phyloP scores from a whole-genome alignment of 2,888 invertebrate species.

The Syritta pipiens region DNA sequence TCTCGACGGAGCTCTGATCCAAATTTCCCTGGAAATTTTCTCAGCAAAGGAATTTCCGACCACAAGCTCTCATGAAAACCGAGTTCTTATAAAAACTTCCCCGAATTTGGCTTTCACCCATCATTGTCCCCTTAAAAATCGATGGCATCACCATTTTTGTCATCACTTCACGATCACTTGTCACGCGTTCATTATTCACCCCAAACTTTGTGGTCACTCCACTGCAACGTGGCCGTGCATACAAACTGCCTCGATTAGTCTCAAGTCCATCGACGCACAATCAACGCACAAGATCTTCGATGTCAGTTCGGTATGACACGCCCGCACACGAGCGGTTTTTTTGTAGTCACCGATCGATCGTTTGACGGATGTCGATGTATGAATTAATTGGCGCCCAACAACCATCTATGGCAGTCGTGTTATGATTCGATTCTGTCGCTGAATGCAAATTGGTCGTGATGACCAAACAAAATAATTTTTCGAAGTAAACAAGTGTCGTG shows the following conservation, averaged over 20 bases:
- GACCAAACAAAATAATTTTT: constrained; percentile 20
- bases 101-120: neutral
- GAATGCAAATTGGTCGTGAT: constrained; percentile 56
- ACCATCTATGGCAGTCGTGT: constrained; percentile 44
- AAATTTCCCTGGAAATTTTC: too few species aligned
- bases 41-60: too few species aligned
- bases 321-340: too few species aligned
- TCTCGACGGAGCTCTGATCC: too few species aligned
- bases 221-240: constrained; percentile 19
- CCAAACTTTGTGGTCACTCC: constrained; percentile 7
- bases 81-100: neutral
- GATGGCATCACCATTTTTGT: constrained; percentile 30
- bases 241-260: constrained; percentile 41
- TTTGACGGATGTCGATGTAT: constrained; percentile 45
- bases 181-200: constrained; percentile 22
- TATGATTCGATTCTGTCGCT: constrained; percentile 49
- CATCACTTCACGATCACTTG: constrained; percentile 29
- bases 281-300: constrained; percentile 48
- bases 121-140: constrained; percentile 1
- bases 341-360: constrained; percentile 64
- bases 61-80: too few species aligned
- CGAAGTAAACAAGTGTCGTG: constrained; percentile 12
- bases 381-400: constrained; percentile 20
- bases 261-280: constrained; percentile 4
- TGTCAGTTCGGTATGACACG: constrained; percentile 36